Base-by-base conservation (phyloP, 2,797 vertebrate genomes). In the Hyperoplus immaculatus region DNA sequence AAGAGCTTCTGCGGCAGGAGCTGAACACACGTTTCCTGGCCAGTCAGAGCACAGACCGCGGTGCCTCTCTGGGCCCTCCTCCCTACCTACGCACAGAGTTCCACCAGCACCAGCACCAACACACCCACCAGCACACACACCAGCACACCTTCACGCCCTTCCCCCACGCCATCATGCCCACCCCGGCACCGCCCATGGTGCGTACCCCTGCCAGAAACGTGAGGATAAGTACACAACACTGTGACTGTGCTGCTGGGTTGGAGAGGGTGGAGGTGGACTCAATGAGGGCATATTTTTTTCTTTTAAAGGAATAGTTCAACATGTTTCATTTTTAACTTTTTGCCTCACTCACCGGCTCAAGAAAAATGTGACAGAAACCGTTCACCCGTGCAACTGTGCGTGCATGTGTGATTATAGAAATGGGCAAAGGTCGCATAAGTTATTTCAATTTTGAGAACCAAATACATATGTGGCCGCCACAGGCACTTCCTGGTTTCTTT, bases 131-230 rank as follows among this genome's bases (percentile, higher is more conserved):
- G 94, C 98, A 99, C 95, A 99, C 98, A 18, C 98, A 99, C 96
- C 98, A 99, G 96, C 98, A 99, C 93, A 99, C 98, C 93, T 99
- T 99, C 95, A 99, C 98, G 11, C 98, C 98, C 64, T 99, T 99
- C 90, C 97, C 97, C 69, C 97, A 98, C 95, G 97, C 97, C 95
- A 97, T 98, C 96, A 97, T 99, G 97, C 97, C 98, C 82, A 98
- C 97, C 92, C 97, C 98, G 87, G 97, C 98, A 96, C 97, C 97
- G 55, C 97, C 98, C 95, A 97, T 99, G 98, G 98, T 99, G 97
- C 97, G 98, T 98, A 98, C 96, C 96, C 96, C 97, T 93, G 95
- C 96, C 96, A 96, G 97, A 97, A 97, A 97, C 96, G 97, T 98
- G 97, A 99, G 97, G 97, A 98, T 96, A 95, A 97, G 97, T 96